These are phyloP conservation scores for Cecropterus lyciades DNA, from an alignment of 1,140 invertebrate genomes.

Conservation along the genomic window DNA sequence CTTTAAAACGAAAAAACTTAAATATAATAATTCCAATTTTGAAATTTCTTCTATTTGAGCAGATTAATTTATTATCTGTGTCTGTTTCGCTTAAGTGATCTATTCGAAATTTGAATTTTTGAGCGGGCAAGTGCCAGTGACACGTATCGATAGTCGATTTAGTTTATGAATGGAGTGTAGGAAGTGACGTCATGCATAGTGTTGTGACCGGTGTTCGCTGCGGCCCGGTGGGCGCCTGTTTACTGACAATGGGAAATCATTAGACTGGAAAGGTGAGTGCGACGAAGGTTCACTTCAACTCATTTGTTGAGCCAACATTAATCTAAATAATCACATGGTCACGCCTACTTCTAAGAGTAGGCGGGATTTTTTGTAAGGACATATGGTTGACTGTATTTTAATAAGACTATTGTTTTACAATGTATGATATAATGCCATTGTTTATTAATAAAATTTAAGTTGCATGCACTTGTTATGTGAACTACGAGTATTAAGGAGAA, in stretches of 20 bases:
- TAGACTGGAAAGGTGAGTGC: slow-evolving; percentile 79
- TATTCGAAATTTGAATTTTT: slow-evolving; percentile 45
- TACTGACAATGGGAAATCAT: slow-evolving; percentile 78
- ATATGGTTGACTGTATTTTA: slow-evolving; percentile 20
- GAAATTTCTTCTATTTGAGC: slow-evolving; percentile 11
- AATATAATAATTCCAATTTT: slow-evolving; percentile 29
- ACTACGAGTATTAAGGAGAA: too few species aligned
- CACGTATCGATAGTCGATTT: slow-evolving; percentile 59
- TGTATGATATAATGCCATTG: not conserved
- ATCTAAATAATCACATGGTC: slow-evolving; percentile 32
- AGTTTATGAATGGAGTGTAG: slow-evolving; percentile 81
- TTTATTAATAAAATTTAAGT: not conserved
- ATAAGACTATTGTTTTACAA: slow-evolving; percentile 10
- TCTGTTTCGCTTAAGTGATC: slow-evolving; percentile 44
- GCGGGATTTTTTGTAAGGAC: slow-evolving; percentile 23
- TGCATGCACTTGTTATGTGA: not conserved
- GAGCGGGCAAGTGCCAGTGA: slow-evolving; percentile 58
- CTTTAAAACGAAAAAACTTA: slow-evolving; percentile 49
- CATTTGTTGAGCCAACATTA: slow-evolving; percentile 58
- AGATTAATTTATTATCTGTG: slow-evolving; percentile 49
- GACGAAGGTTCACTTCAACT: slow-evolving; percentile 39
- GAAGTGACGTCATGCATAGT: slow-evolving; percentile 81
- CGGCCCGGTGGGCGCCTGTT: slow-evolving; percentile 58
- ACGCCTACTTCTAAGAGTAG: slow-evolving; percentile 30
- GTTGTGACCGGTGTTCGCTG: slow-evolving; percentile 66